These are phyloP conservation scores for Ceratitis capitata DNA, from an alignment of 1,140 invertebrate species.

Conservation along the genomic window DNA sequence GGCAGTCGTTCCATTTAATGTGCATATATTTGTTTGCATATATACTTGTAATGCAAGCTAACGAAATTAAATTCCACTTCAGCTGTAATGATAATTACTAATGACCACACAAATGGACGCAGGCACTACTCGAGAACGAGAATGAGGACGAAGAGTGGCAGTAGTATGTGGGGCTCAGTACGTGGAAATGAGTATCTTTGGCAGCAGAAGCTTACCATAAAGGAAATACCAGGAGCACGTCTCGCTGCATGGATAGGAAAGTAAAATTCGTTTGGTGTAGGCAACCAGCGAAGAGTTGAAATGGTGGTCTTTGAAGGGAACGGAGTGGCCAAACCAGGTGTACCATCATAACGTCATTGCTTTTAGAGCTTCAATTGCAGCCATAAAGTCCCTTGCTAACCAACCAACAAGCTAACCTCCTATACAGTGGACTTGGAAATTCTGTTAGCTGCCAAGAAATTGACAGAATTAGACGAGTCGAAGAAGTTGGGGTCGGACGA, in stretches of 20 bases:
- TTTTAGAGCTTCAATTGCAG: neutral
- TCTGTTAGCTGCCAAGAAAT: slow-evolving; percentile 22
- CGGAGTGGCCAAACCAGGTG: neutral
- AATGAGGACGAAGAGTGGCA: neutral
- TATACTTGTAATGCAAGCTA: neutral
- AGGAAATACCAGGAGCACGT: neutral
- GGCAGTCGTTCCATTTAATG: neutral
- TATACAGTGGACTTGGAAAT: too few species aligned
- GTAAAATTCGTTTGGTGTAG: too few species aligned
- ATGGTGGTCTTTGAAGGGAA: neutral
- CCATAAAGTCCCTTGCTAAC: neutral
- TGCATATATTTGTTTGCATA: neutral
- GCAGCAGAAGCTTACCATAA: neutral
- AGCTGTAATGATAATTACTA: slow-evolving; percentile 44
- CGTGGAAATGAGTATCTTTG: neutral
- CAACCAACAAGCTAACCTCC: neutral
- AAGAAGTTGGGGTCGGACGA: neutral
- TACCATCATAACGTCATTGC: neutral
- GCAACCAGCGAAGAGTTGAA: too few species aligned
- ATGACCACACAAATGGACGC: slow-evolving; percentile 36
- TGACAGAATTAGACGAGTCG: slow-evolving; percentile 30
- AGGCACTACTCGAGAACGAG: too few species aligned
- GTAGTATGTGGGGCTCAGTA: neutral
- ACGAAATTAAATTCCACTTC: slow-evolving; percentile 41
- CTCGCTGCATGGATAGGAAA: neutral